Percentiles rank a stretch among this genome's conserved stretches.
phyloP scores from a whole-genome alignment of 64 coral and sea anemone species.

The Pocillopora damicornis region DNA sequence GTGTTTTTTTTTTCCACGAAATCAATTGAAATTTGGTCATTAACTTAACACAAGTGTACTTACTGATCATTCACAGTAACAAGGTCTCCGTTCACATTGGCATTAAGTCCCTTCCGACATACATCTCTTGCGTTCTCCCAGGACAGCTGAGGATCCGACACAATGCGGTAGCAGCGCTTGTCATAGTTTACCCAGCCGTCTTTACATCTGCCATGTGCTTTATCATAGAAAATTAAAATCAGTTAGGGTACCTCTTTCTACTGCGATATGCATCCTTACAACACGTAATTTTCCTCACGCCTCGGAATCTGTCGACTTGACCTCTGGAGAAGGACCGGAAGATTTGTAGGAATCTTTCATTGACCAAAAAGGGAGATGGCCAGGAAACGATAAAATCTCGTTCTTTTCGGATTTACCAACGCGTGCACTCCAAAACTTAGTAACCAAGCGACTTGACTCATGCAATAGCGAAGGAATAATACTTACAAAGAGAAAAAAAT shows the following conservation, averaged over 20 bases:
- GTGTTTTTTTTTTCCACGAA: too few relatives aligned
- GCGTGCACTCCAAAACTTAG: too few relatives aligned
- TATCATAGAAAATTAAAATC: not conserved
- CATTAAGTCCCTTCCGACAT: constrained; percentile 62
- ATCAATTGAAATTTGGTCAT: not conserved
- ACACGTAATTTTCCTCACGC: too few relatives aligned
- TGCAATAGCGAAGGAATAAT: too few relatives aligned
- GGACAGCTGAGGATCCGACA: constrained; percentile 39
- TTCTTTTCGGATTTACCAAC: too few relatives aligned
- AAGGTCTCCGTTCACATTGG: constrained; percentile 66
- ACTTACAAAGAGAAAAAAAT: too few relatives aligned
- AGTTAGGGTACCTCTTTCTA: not conserved
- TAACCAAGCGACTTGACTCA: too few relatives aligned
- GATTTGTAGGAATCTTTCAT: too few relatives aligned
- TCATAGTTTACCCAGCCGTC: constrained; percentile 75
- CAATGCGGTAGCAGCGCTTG: constrained; percentile 85
- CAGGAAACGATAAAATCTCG: too few relatives aligned
- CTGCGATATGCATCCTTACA: not conserved
- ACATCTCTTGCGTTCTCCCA: constrained; percentile 68
- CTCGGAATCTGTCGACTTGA: too few relatives aligned
- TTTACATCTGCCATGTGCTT: constrained; percentile 64
- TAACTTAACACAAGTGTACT: constrained; percentile 15
- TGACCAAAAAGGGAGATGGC: too few relatives aligned
- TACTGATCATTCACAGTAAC: constrained; percentile 85
- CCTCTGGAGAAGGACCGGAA: too few relatives aligned